Conservation (phyloP, 2,113 vertebrate species). For the Sorex araneus region DNA sequence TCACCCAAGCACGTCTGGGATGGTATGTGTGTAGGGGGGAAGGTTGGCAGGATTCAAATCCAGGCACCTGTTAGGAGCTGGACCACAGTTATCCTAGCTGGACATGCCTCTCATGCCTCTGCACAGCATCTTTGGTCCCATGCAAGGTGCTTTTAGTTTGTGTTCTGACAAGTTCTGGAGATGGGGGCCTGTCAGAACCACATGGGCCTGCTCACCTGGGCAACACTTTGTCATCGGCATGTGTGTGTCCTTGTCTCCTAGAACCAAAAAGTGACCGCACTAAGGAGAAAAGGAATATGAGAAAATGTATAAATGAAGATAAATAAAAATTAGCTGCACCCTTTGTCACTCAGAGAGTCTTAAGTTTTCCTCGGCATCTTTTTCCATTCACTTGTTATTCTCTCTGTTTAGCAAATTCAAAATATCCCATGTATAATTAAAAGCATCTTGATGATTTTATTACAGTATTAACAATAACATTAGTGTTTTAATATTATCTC, state of each 20-base stretch:
- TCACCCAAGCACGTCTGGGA: background rate
- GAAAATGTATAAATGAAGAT: slow-evolving; percentile 16
- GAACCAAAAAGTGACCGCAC: too few species aligned
- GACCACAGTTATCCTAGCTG: background rate
- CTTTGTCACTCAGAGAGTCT: background rate
- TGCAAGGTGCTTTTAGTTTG: background rate
- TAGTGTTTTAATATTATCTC: slow-evolving; percentile 25
- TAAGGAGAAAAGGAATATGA: too few species aligned
- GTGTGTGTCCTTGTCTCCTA: background rate
- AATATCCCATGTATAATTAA: background rate
- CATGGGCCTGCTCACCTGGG: background rate
- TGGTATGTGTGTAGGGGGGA: too few species aligned
- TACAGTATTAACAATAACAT: background rate
- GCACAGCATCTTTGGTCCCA: background rate
- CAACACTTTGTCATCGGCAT: background rate
- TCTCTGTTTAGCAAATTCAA: background rate
- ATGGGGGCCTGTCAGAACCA: background rate
- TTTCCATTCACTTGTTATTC: background rate
- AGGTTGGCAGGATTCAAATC: background rate
- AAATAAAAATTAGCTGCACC: slow-evolving; percentile 1
- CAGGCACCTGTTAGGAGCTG: background rate
- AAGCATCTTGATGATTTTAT: background rate
- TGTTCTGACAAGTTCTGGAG: background rate
- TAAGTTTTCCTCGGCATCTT: background rate
- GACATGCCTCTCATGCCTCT: background rate